These are phyloP conservation scores for Psettodes erumei DNA, from an alignment of 2,113 vertebrate species.

Conservation along the genomic window DNA sequence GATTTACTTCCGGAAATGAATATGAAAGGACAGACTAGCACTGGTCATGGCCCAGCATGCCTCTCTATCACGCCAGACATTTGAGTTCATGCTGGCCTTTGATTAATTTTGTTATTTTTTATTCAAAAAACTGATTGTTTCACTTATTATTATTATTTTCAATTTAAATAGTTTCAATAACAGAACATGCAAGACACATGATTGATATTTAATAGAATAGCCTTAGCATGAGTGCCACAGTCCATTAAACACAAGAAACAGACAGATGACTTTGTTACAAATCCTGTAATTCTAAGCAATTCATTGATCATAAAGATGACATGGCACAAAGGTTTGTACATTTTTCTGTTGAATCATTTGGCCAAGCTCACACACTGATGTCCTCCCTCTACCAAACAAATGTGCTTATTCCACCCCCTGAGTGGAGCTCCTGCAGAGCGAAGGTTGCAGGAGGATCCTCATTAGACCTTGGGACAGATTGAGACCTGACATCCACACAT, in stretches of 20 bases:
- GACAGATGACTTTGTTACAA: not conserved
- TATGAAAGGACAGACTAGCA: conserved; percentile 57
- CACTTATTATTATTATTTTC: too few relatives aligned
- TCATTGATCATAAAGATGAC: conserved; percentile 6
- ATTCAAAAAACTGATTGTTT: not conserved
- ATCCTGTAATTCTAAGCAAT: not conserved
- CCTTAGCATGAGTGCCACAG: not conserved
- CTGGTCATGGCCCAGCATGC: conserved; percentile 21
- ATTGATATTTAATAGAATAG: conserved; percentile 1
- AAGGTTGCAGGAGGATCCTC: conserved; percentile 63
- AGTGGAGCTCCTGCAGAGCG: conserved; percentile 36
- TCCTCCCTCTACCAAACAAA: conserved; percentile 27
- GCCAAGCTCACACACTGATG: not conserved
- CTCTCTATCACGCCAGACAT: conserved; percentile 23
- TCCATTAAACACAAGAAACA: not conserved
- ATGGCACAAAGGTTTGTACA: conserved; percentile 6
- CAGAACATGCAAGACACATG: not conserved
- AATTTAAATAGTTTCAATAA: too few relatives aligned
- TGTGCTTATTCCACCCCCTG: conserved; percentile 47
- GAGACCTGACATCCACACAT: conserved; percentile 73
- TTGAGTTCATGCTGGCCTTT: conserved; percentile 5
- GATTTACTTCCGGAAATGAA: conserved; percentile 85
- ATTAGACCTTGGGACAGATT: conserved; percentile 80
- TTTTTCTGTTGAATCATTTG: conserved; percentile 33
- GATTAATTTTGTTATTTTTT: not conserved